phyloP scores from a whole-genome alignment of 2,888 invertebrate species.

The Agrotis clavis region DNA sequence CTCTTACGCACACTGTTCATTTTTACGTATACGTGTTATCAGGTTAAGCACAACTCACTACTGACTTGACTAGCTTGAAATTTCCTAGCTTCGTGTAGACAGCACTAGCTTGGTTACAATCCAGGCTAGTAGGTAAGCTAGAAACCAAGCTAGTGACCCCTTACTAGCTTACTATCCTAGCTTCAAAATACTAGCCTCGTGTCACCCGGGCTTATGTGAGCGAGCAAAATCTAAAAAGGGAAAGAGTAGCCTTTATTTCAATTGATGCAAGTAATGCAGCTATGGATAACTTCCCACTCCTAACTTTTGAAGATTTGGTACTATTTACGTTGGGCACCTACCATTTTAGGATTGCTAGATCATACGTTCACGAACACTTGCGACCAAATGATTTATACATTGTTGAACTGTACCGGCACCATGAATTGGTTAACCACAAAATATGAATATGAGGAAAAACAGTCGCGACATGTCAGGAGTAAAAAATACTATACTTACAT shows the following conservation, averaged over 20 bases:
- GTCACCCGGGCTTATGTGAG: no score
- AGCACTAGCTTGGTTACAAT: no score
- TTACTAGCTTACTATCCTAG: no score
- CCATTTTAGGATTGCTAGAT: neutral
- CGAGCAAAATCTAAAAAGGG: slow-evolving; percentile 18
- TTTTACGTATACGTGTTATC: no score
- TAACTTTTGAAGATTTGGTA: neutral
- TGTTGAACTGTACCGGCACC: no score
- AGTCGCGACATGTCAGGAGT: neutral
- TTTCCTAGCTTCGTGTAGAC: no score
- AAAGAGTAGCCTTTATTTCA: slow-evolving; percentile 22
- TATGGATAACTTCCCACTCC: slow-evolving; percentile 5
- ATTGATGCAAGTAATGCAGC: slow-evolving; percentile 9
- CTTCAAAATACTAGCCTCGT: no score
- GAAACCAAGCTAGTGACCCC: no score
- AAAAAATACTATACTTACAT: neutral
- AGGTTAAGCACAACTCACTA: no score
- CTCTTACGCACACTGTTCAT: no score
- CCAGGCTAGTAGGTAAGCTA: no score
- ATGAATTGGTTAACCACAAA: slow-evolving; percentile 2
- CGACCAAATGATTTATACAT: neutral
- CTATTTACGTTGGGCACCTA: slow-evolving; percentile 1
- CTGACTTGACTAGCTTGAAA: no score
- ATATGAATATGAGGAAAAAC: slow-evolving; percentile 7
- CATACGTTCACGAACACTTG: neutral